Evolutionary conservation across 2,797 vertebrate genomes (phyloP), one percentile per base, ranked within the genome.

Genomic region (Sphenopsis melanotis): DNA sequence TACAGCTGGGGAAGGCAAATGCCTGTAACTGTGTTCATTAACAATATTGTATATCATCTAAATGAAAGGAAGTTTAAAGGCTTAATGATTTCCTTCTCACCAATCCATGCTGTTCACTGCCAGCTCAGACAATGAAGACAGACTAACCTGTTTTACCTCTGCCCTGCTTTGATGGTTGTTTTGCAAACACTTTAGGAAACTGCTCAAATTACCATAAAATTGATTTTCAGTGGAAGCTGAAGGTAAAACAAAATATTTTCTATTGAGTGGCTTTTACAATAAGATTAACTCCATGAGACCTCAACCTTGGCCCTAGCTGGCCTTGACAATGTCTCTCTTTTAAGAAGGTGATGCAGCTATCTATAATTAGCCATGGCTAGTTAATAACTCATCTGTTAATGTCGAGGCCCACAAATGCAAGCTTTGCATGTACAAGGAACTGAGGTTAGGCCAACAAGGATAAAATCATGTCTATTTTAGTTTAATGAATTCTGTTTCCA

Each of bases 331-430:
- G 80, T 78, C 80, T 86, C 41, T 39, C 53, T 93, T 95, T 96
- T 84, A 76, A 81, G 72, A 93, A 96, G 85, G 91, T 94, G 87
- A 94, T 94, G 80, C 83, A 92, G 91, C 70, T 79, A 88, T 91
- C 85, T 95, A 76, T 94, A 91, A 97, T 96, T 94, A 96, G 85
- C 94, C 93, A 95, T 41, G 94, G 93, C 85, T 93, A 92, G 76
- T 97, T 96, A 96, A 94, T 94, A 96, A 79, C 95, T 94, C 93
- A 94, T 95, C 91, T 90, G 88, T 97, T 92, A 95, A 84, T 72
- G 94, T 95, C 95, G 46, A 69, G 71, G 56, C 60, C 83, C 63
- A 86, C 89, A 95, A 94, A 97, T 84, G 56, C 80, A 90, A 94
- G 66, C 74, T 66, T 94, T 96, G 77, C 53, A 39, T 64, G 63